These are phyloP conservation scores for Tenualosa thibaudeaui DNA, from an alignment of 2,797 vertebrate species.

Conservation along the genomic window DNA sequence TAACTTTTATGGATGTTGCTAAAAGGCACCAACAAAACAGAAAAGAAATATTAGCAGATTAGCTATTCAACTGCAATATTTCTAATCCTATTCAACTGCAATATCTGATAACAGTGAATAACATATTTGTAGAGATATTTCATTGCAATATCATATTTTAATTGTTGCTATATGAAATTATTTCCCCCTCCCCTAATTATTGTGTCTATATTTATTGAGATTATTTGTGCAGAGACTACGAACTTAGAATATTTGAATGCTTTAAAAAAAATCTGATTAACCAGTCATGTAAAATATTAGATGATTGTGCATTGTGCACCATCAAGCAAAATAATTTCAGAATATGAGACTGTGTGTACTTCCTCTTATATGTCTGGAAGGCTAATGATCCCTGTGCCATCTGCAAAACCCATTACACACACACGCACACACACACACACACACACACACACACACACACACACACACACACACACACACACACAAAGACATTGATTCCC, in stretches of 20 bases:
- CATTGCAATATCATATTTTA: background rate
- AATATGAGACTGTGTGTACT: slow-evolving; percentile 18
- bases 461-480: slow-evolving; percentile 33
- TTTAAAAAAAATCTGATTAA: background rate
- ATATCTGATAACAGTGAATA: background rate
- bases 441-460: slow-evolving; percentile 7
- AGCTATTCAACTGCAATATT: background rate
- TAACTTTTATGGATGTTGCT: background rate
- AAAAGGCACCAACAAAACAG: background rate
- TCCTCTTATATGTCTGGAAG: slow-evolving; percentile 19
- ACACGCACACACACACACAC: background rate
- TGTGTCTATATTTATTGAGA: background rate
- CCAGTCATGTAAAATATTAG: background rate
- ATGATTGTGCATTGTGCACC: slow-evolving; percentile 14
- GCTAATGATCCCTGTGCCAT: slow-evolving; percentile 24
- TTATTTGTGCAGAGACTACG: slow-evolving; percentile 4
- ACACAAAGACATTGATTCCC: slow-evolving; percentile 41
- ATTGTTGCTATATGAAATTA: background rate
- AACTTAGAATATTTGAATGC: background rate
- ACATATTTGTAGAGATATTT: background rate
- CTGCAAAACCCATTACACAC: background rate
- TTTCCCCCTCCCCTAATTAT: background rate
- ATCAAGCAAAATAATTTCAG: slow-evolving; percentile 16
- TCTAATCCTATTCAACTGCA: background rate
- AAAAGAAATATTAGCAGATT: background rate